Conservation (phyloP, 2,797 vertebrate genomes). For the Austrolebias charrua region DNA sequence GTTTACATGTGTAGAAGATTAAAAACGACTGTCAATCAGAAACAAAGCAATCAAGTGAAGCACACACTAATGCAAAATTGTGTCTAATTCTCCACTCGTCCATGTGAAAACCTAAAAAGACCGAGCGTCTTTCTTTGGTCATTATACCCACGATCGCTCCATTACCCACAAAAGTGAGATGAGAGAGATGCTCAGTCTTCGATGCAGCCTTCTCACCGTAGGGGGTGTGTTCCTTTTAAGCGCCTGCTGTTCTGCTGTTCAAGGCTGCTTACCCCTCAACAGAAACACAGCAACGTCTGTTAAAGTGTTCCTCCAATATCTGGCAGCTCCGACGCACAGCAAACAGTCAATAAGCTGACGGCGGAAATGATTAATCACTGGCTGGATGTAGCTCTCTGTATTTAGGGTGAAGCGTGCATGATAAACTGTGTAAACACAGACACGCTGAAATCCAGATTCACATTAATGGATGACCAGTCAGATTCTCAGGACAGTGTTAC, state of each 20-base stretch:
- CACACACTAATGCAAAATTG: neutral
- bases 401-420: slow-evolving; percentile 8
- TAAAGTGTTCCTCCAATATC: slow-evolving; percentile 23
- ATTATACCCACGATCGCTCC: neutral
- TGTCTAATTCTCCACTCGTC: neutral
- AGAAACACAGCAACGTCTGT: slow-evolving; percentile 7
- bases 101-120: neutral
- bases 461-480: neutral
- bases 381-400: neutral
- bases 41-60: neutral
- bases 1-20: neutral
- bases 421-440: slow-evolving; percentile 19
- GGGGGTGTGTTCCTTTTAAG: slow-evolving; percentile 34
- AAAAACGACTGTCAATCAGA: neutral
- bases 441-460: slow-evolving; percentile 23
- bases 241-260: slow-evolving; percentile 40
- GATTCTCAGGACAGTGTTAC: too few species aligned
- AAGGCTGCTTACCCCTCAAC: slow-evolving; percentile 24
- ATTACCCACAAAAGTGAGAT: neutral
- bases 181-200: slow-evolving; percentile 23
- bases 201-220: slow-evolving; percentile 12
- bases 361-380: slow-evolving; percentile 26
- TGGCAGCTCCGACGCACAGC: slow-evolving; percentile 25
- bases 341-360: slow-evolving; percentile 36
- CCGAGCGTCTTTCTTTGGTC: neutral